Evolutionary conservation across 2,797 vertebrate genomes (phyloP).

Genomic region (Sebastolobus alascanus): DNA sequence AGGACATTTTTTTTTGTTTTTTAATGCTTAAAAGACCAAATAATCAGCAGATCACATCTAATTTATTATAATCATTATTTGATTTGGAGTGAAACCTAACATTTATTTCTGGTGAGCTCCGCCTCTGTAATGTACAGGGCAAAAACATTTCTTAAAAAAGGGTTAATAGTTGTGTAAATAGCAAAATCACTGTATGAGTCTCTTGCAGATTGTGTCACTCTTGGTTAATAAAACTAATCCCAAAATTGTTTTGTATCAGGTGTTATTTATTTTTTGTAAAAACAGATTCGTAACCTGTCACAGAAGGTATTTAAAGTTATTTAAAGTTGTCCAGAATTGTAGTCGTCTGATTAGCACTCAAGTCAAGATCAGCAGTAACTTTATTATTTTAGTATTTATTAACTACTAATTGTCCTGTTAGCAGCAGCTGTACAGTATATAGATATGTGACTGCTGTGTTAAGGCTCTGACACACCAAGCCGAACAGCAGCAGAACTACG

Average conservation of each 20-base stretch:
- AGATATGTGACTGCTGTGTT: too few species aligned
- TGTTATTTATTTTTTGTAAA: not conserved
- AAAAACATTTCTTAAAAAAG: not conserved
- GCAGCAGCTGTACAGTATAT: too few species aligned
- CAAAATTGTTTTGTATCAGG: not conserved
- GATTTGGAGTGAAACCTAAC: not conserved
- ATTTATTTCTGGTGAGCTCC: not conserved
- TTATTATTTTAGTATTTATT: too few species aligned
- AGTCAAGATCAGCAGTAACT: too few species aligned
- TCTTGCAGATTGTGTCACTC: not conserved
- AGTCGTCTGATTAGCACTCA: too few species aligned
- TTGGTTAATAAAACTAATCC: slow-evolving; percentile 16
- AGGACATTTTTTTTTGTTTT: too few species aligned
- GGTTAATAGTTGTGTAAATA: not conserved
- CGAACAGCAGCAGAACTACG: too few species aligned
- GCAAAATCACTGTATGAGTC: not conserved
- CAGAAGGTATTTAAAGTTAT: not conserved
- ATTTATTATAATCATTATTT: not conserved
- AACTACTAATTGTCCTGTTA: too few species aligned
- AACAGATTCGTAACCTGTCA: not conserved
- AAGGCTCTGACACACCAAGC: too few species aligned
- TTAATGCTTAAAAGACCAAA: not conserved
- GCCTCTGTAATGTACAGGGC: not conserved
- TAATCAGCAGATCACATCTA: not conserved
- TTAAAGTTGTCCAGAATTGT: not conserved